Base-by-base conservation (phyloP, 2,797 vertebrate species). In the Coregonus suidteri region DNA sequence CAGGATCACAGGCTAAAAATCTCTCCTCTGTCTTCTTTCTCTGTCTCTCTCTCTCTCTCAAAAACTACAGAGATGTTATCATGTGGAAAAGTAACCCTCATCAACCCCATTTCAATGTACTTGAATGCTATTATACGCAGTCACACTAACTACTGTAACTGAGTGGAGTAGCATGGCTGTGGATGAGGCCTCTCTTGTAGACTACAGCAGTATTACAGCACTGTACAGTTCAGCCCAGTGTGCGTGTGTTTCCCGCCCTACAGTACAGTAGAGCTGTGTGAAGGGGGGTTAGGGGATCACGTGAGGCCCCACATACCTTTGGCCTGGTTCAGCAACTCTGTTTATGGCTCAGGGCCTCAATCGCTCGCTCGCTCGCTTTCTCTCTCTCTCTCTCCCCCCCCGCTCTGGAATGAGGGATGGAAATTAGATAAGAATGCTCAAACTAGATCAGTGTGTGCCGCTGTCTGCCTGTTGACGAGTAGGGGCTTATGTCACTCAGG, bases 371-470 rank as follows among this genome's bases (percentile, higher is more conserved):
- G n/a, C 69, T 71, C 77, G 54, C 69, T 16, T 54, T 76, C 75
- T 70, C 79, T 68, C 75, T 25, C 25, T 25, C 25, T 25, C 25
- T 25, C 25, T 25, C 81, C 77, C 80, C 75, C 80, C 75, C 3
- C 1, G 64, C 84, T 77, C 82, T 86, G 83, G 83, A 89, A 88
- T 84, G 82, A 86, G 82, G 88, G 84, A 89, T 85, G 20, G 77
- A 79, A 76, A 73, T 74, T 11, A 62, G 74, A 90, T 86, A 47
- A 47, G 90, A 88, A 83, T 80, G 83, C 76, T 77, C 78, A 81
- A 91, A 91, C 30, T 90, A 77, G 90, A 88, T 88, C 90, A 90
- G 83, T 90, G 72, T 90, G 87, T 88, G 89, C 83, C 82, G 70
- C 35, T 65, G 79, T 47, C 41, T 47, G 41, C 3, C 41, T 47